These are phyloP conservation scores for Isoperla grammatica DNA, from an alignment of 2,888 invertebrate genomes.

Conservation along the genomic window DNA sequence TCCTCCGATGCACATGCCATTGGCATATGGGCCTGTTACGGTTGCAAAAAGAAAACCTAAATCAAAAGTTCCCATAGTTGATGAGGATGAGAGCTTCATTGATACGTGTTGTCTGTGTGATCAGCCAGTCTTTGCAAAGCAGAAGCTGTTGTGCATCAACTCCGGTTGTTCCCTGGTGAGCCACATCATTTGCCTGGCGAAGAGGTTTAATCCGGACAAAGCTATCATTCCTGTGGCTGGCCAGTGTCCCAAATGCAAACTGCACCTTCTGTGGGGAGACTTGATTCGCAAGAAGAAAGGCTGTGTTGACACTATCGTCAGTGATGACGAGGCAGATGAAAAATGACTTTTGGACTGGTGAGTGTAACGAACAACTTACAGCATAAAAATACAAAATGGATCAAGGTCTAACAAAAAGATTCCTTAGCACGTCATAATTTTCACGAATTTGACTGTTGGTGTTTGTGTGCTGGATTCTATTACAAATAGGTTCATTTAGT, in stretches of 20 bases:
- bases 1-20: conserved; percentile 77
- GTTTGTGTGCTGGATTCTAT: too few relatives aligned
- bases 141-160: not conserved
- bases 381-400: too few relatives aligned
- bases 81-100: not conserved
- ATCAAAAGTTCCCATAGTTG: not conserved
- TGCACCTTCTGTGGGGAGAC: not conserved
- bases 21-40: conserved; percentile 65
- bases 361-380: too few relatives aligned
- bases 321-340: too few relatives aligned
- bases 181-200: not conserved
- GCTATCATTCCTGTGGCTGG: not conserved
- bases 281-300: not conserved
- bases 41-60: not conserved
- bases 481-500: too few relatives aligned
- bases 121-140: not conserved
- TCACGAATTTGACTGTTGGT: too few relatives aligned
- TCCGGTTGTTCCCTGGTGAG: not conserved
- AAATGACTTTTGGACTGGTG: too few relatives aligned
- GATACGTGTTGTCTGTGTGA: not conserved
- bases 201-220: not conserved
- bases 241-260: not conserved
- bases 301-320: too few relatives aligned
- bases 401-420: too few relatives aligned
- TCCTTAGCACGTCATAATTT: too few relatives aligned